Base-by-base conservation (phyloP, 2,113 vertebrate species). In the Acanthochromis polyacanthus region DNA sequence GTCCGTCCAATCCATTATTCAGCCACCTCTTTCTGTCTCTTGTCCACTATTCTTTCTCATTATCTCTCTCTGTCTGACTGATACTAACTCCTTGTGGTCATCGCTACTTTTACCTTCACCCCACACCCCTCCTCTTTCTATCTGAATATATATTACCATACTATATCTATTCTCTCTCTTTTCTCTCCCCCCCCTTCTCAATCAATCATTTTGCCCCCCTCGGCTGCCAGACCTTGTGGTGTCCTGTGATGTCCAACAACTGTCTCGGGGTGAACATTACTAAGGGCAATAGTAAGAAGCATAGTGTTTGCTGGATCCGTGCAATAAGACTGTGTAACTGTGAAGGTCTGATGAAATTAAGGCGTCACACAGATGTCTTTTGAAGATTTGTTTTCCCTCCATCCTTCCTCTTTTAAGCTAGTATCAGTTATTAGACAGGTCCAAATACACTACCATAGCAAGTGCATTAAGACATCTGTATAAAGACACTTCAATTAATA, bases 1-100 rank as follows among this genome's bases (percentile, higher is more conserved):
- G 43, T 83, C 77, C 68, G 46, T 91, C 85, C 75, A 66, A 87
- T 88, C 63, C 86, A 91, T 91, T 88, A 91, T 89, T 89, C 84
- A 87, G 60, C 79, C 82, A 77, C 80, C 84, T 82, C 81, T 81
- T 65, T 75, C 73, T 78, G 80, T 88, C 85, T 71, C 70, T 81
- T 30, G 71, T 73, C 70, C 78, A 68, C 59, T 72, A 63, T 80
- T 80, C 87, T 80, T 72, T 76, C 72, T 86, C 85, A 83, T 85
- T 84, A 82, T 88, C 85, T 87, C 20, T 75, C 67, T 81, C 30
- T 40, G 64, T 85, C 81, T 77, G 66, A 60, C 82, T 83, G 84
- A 84, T 85, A 71, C 65, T 65, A 68, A 50, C 70, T 75, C 62
- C 67, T 74, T 77, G 70, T 81, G 70, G 59, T 55, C 60, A 38